Percentiles rank a stretch among this genome's conserved stretches.
Conservation (phyloP, 2,797 vertebrate genomes). For the Gymnopithys bicolor region DNA sequence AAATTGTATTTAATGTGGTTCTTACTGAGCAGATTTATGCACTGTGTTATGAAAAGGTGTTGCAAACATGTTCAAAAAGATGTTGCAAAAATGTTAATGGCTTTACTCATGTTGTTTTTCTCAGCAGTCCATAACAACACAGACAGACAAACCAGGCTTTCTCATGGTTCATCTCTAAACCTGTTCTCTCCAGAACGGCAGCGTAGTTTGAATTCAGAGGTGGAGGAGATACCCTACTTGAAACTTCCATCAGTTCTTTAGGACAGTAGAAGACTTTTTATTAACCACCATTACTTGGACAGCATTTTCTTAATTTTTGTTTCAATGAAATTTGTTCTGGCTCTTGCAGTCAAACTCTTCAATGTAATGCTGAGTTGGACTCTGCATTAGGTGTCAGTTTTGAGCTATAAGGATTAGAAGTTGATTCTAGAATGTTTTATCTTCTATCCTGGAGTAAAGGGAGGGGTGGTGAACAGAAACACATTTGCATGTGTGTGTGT, state of each 20-base stretch:
- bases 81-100: slow-evolving; percentile 15
- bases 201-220: background rate
- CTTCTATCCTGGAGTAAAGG: background rate
- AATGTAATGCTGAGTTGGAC: background rate
- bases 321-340: background rate
- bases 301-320: background rate
- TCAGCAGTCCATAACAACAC: background rate
- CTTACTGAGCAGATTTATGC: background rate
- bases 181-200: background rate
- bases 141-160: background rate
- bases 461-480: background rate
- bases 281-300: background rate
- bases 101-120: slow-evolving; percentile 40
- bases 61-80: background rate
- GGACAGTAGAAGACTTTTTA: background rate
- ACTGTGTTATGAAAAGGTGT: background rate
- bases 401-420: background rate
- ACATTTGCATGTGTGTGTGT: background rate
- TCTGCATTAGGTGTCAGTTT: background rate
- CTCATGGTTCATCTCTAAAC: background rate
- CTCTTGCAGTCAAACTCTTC: background rate
- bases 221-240: background rate
- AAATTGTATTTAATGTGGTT: background rate
- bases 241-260: background rate
- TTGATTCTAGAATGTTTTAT: background rate